These are phyloP conservation scores for Buceros bicornis DNA, from an alignment of 2,797 vertebrate species.

Conservation along the genomic window DNA sequence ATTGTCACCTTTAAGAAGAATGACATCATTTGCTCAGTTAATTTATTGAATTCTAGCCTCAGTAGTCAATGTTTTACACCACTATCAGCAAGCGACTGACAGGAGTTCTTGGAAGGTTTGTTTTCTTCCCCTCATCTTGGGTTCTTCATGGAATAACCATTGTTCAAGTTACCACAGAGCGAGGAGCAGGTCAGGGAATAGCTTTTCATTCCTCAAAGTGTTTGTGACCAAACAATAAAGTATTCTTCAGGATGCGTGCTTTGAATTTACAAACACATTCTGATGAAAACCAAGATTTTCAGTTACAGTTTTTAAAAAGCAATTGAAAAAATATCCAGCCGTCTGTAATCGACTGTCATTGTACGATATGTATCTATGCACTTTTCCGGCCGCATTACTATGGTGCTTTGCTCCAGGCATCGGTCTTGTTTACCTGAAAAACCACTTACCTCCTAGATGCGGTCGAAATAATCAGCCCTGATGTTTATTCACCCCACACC, in stretches of 20 bases:
- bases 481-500: background rate
- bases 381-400: background rate
- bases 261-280: slow-evolving; percentile 19
- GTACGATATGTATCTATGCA: background rate
- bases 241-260: background rate
- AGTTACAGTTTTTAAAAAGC: background rate
- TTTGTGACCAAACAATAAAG: background rate
- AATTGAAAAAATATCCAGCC: background rate
- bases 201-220: background rate
- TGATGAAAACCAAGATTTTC: background rate
- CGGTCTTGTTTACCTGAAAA: background rate
- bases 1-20: background rate
- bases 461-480: background rate
- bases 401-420: background rate
- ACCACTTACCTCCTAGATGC: background rate
- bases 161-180: background rate
- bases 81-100: background rate
- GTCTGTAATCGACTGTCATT: background rate
- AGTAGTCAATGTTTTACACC: background rate
- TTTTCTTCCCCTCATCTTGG: background rate
- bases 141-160: background rate
- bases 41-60: background rate
- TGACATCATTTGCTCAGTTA: background rate
- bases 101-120: slow-evolving; percentile 15
- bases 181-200: background rate